Evolutionary conservation across 2,888 invertebrate genomes (phyloP), one percentile per base, ranked within the genome.

Genomic region (Lordiphosa andalusiaca): DNA sequence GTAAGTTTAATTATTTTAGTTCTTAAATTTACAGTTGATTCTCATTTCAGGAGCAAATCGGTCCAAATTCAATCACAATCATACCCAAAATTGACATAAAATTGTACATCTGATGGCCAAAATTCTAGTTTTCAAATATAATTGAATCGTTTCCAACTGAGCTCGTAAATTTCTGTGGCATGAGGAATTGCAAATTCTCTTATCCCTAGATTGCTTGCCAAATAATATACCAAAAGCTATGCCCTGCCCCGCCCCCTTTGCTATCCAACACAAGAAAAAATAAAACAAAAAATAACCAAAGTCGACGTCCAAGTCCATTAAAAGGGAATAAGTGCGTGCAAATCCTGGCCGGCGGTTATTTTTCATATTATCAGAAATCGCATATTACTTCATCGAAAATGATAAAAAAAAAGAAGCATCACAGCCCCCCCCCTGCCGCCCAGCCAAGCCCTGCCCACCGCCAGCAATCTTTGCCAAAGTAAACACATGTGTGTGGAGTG

Each of bases 311-410:
- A 49, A 70, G 81, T 84, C 80, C 83, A 77, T 84, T 75, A 82
- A 84, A 80, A 81, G 73, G 82, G 77, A 75, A 82, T 80, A 84
- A 82, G 83, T 78, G 85, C 76, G 80, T 82, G 80, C 63, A 82
- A 78, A 81, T 81, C 85, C 85, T 71, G 71, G 58, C 80, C 83
- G 57, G 64, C 40, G 80, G 80, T 59, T 81, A 56, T 81, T 81
- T 84, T 81, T 75, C 69, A 71, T 82, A 69, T 84, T 84, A 80
- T 84, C 80, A 75, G 83, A 49, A 38, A 56, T 56, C 71, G 83
- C 63, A 75, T 80, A 71, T 84, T 84, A 73, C 80, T 80, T 80
- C 61, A 80, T 78, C 63, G 73, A 65, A 72, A 71, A 69, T 67
- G 80, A 70, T 84, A 78, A 25, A 30, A 30, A 9, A 30, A 9